phyloP scores from a whole-genome alignment of 2,113 vertebrate genomes.

The Otolemur garnettii region DNA sequence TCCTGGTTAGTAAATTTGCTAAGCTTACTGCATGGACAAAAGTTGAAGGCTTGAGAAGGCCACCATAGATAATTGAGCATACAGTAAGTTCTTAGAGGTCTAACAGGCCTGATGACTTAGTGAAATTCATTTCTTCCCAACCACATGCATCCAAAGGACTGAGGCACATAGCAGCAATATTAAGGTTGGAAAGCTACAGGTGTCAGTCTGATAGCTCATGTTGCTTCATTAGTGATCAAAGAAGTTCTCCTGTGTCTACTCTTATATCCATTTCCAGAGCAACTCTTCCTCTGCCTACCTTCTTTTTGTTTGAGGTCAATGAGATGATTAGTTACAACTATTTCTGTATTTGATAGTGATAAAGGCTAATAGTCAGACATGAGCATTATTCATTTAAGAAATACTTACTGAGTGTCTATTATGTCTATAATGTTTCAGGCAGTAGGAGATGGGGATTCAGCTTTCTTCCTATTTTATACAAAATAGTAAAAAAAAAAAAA shows the following conservation, averaged over 20 bases:
- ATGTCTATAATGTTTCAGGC: neutral
- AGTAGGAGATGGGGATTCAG: neutral
- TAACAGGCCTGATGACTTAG: neutral
- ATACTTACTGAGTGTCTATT: neutral
- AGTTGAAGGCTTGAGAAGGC: neutral
- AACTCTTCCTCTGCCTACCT: neutral
- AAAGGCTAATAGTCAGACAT: neutral
- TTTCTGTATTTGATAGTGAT: neutral
- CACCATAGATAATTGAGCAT: neutral
- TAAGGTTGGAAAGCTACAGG: no score
- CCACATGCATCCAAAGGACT: neutral
- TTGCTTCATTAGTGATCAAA: neutral
- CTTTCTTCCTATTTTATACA: no score
- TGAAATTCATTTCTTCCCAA: neutral
- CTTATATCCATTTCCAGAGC: neutral
- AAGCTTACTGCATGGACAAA: neutral
- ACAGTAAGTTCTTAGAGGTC: neutral
- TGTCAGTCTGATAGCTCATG: neutral
- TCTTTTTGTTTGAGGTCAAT: neutral
- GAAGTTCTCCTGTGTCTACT: rapidly evolving
- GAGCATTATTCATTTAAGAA: neutral
- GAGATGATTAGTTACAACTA: neutral
- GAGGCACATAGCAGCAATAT: rapidly evolving
- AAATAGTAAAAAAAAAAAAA: neutral
- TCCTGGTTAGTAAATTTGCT: neutral